Percentiles rank a stretch among this genome's conserved stretches.
phyloP scores from a whole-genome alignment of 2,113 vertebrate species.

The Caloenas nicobarica region DNA sequence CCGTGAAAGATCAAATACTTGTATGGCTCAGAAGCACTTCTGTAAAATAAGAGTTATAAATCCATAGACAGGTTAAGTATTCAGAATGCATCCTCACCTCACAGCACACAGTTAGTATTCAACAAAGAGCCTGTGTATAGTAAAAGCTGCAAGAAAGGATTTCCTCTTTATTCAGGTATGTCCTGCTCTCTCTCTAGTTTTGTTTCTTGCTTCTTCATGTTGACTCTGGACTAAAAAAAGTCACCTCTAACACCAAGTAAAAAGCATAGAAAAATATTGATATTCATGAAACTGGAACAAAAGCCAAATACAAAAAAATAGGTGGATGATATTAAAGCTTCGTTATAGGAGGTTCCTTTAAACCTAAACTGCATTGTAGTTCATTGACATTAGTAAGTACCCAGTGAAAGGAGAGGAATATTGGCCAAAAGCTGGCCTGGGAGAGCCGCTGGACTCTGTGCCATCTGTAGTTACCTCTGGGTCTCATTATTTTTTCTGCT shows the following conservation, averaged over 20 bases:
- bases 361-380: not conserved
- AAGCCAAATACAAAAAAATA: not conserved
- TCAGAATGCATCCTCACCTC: slow-evolving; percentile 26
- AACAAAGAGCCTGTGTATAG: not conserved
- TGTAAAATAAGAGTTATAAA: not conserved
- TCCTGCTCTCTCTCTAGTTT: not conserved
- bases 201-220: not conserved
- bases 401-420: not conserved
- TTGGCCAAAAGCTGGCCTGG: not conserved
- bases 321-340: not conserved
- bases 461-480: not conserved
- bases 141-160: not conserved
- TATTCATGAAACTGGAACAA: not conserved
- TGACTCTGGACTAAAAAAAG: not conserved
- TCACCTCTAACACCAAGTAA: not conserved
- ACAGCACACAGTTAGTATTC: slow-evolving; percentile 13
- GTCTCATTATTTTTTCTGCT: not conserved
- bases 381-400: not conserved
- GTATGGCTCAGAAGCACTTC: not conserved
- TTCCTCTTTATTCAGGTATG: not conserved
- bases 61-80: not conserved
- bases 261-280: not conserved
- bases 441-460: not conserved
- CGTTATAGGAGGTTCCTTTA: not conserved
- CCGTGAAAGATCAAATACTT: not conserved